Base-by-base conservation (phyloP, 1,140 invertebrate species). In the Cheumatopsyche charites region DNA sequence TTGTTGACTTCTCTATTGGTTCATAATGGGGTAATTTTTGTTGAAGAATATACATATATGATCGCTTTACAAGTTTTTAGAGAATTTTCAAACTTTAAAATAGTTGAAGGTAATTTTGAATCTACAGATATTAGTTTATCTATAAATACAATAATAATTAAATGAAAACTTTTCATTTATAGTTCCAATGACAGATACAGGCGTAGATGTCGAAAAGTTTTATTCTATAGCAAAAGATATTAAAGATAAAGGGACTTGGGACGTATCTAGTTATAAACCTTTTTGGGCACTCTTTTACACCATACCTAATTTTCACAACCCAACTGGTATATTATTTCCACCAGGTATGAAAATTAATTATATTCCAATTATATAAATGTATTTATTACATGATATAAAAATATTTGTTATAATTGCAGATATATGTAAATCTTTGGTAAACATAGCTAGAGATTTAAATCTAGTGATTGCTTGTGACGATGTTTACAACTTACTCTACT, bases 1-100 rank as follows among this genome's bases (percentile, higher is more conserved):
- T 75, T 87, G n/a, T 74, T 89, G 0, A 86, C 83, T 13, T 85
- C 84, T 5, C 73, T 91, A 36, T 80, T 91, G 43, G 82, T 84
- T n/a, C 83, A 86, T 12, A 82, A 86, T 65, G 85, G 84, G 1
- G 78, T 86, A 23, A 86, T 91, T 42, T 91, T 90, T 77, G 85
- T 90, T 7, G 90, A 91, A 76, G 87, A 91, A 79, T 87, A 86
- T 26, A 88, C 89, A 12, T 91, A 91, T 74, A 90, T 90, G 83
- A 84, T 88, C 74, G 89, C 87, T 6, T 76, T 89, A 9, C 83
- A 87, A 47, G 79, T 82, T 5, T 86, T 91, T 71, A 82, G 80
- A 67, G 80, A 88, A 49, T 88, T 88, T 74, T 83, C 86, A 23
- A 79, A 84, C 4, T 82, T 88, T 63, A 85, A 82, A 75, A 81